Conservation (phyloP, 2,113 vertebrate species). For the Cyprinus carpio region DNA sequence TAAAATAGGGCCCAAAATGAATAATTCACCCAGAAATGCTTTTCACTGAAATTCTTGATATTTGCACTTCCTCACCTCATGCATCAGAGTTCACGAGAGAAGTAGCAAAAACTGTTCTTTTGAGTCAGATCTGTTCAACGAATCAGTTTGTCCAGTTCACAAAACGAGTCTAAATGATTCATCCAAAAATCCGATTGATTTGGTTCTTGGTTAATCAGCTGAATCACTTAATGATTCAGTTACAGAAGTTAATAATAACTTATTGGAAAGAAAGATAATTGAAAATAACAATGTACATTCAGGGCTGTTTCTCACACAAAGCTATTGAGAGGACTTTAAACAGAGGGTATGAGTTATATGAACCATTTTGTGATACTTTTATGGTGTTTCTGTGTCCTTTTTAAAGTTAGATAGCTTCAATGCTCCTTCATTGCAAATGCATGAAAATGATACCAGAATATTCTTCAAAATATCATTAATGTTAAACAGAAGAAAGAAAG, state of each 20-base stretch:
- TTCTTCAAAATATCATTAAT: no score
- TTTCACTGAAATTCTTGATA: not conserved
- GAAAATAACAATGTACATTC: not conserved
- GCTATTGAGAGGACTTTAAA: not conserved
- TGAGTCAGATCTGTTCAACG: not conserved
- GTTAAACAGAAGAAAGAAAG: no score
- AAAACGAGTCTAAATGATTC: not conserved
- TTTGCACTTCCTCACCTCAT: not conserved
- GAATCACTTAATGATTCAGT: not conserved
- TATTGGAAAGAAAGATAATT: not conserved
- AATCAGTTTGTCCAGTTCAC: not conserved
- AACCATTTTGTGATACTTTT: not conserved
- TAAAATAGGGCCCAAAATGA: no score
- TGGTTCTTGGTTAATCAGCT: not conserved
- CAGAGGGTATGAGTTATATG: not conserved
- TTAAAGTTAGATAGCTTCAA: not conserved
- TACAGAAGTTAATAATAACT: not conserved
- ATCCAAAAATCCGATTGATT: not conserved
- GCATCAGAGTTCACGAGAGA: not conserved
- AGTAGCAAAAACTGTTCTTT: not conserved
- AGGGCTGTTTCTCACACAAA: not conserved
- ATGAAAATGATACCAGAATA: not conserved
- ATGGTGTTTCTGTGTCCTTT: not conserved
- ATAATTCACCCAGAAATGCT: not conserved
- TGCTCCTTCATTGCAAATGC: not conserved